These are phyloP conservation scores for Bellardia pandia DNA, from an alignment of 2,888 invertebrate genomes.

Conservation along the genomic window DNA sequence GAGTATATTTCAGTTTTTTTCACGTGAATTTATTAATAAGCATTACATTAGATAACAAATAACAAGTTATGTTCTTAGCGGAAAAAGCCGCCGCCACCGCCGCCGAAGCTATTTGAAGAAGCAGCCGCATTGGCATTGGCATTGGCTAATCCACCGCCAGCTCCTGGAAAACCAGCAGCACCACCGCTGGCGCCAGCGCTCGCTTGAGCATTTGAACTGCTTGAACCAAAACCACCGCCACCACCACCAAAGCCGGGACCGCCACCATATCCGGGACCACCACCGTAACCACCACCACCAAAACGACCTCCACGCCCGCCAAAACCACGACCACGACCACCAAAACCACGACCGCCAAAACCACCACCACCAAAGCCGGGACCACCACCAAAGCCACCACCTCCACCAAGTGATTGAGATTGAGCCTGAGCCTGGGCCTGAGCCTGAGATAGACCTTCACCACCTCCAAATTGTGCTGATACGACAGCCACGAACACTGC, in stretches of 20 bases:
- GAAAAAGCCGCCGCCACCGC: constrained; percentile 62
- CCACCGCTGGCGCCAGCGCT: too few species aligned
- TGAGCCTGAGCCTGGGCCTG: too few species aligned
- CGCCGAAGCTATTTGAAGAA: background rate
- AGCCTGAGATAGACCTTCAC: background rate
- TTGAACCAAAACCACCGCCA: background rate
- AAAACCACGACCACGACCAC: constrained; percentile 7
- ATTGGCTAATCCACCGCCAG: too few species aligned
- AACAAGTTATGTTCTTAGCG: background rate
- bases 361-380: constrained; percentile 53
- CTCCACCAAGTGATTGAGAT: background rate
- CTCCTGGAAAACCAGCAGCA: too few species aligned
- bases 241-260: constrained; percentile 7
- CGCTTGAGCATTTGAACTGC: background rate
- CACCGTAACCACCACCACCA: too few species aligned
- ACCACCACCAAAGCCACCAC: constrained; percentile 53
- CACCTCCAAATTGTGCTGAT: constrained; percentile 67
- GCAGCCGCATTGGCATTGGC: too few species aligned
- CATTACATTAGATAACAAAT: background rate
- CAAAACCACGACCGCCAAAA: constrained; percentile 24
- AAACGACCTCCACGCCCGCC: background rate
- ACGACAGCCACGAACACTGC: constrained; percentile 76
- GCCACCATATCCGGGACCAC: background rate
- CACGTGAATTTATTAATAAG: too few species aligned
- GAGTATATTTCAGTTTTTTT: too few species aligned